Evolutionary conservation across 2,113 vertebrate species (phyloP), one percentile per base, ranked within the genome.

Genomic region (Alethe diademata): DNA sequence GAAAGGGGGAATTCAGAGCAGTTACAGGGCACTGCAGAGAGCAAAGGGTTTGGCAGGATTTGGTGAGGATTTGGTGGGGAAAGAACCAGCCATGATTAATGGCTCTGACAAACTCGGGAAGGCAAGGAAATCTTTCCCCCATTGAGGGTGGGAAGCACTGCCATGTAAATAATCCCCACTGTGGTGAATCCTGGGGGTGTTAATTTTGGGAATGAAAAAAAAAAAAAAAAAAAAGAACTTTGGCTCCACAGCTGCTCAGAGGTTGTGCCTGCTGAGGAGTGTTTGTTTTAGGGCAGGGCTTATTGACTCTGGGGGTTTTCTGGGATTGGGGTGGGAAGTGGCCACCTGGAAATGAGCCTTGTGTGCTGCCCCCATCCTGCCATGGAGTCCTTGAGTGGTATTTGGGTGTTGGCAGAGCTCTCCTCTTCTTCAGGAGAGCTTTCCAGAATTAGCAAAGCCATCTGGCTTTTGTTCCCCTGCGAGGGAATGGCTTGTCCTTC

Each of bases 391-490:
- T 93, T 80, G 78, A 20, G 11, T 76, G 78, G 42, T 61, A 2
- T 93, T 94, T 73, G 90, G 81, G 71, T 86, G 29, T 70, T 96
- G 95, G 94, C 93, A 92, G 57, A 38, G 81, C 0, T 35, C 2
- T 76, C 78, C 85, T 81, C 62, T 78, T 4, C 93, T 94, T 67
- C 66, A 42, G 90, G 60, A 87, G 78, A 71, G 92, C 29, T 56
- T 51, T 88, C 87, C 92, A 88, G 50, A 94, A 90, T 94, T 95
- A 95, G 87, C 78, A 91, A 69, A 93, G 71, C 95, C 94, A 89
- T 92, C 94, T 97, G 94, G 96, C 91, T 93, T 93, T 92, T 94
- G 79, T 80, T 83, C 54, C 65, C 29, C 36, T 90, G n/a, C 4
- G 17, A 65, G 61, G 72, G 40, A 58, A 35, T 31, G 12, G 1